Evolutionary conservation across 1,140 invertebrate species (phyloP).

Genomic region (Hydropsyche tenuis): DNA sequence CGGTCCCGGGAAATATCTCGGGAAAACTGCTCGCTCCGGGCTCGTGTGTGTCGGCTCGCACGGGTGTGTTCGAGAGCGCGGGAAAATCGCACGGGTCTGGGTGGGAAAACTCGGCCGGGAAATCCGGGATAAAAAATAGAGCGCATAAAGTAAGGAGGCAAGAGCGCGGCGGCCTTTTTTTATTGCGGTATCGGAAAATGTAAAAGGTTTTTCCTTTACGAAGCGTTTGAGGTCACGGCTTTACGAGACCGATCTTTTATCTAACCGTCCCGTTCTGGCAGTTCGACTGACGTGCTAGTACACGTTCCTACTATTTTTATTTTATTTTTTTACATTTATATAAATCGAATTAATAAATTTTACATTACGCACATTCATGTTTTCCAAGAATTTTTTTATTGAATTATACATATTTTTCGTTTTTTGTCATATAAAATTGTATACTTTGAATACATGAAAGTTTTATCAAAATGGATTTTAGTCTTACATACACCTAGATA

Average conservation of each 20-base stretch:
- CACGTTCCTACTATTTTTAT: too few species aligned
- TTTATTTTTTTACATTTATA: too few species aligned
- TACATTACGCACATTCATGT: too few species aligned
- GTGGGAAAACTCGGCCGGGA: conserved; percentile 18
- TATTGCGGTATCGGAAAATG: conserved; percentile 42
- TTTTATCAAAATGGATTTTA: too few species aligned
- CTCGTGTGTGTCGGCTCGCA: neutral
- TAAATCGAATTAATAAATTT: too few species aligned
- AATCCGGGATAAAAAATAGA: conserved; percentile 42
- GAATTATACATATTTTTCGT: too few species aligned
- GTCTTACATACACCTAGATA: too few species aligned
- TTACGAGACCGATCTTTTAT: conserved; percentile 36
- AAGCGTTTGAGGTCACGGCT: conserved; percentile 40
- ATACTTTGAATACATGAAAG: too few species aligned
- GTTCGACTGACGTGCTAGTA: neutral
- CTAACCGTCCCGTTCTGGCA: conserved; percentile 15
- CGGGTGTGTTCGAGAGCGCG: neutral
- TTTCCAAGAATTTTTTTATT: too few species aligned
- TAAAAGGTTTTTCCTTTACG: conserved; percentile 41
- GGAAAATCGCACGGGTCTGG: conserved; percentile 3
- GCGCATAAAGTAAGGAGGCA: conserved; percentile 41
- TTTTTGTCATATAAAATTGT: too few species aligned
- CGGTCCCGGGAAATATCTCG: conserved; percentile 41
- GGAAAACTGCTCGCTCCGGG: conserved; percentile 13
- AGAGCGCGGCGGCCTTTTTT: conserved; percentile 39